Percentiles rank a stretch among this genome's conserved stretches.
These are phyloP conservation scores for Eleginops maclovinus DNA, from an alignment of 2,113 vertebrate genomes.

Conservation along the genomic window DNA sequence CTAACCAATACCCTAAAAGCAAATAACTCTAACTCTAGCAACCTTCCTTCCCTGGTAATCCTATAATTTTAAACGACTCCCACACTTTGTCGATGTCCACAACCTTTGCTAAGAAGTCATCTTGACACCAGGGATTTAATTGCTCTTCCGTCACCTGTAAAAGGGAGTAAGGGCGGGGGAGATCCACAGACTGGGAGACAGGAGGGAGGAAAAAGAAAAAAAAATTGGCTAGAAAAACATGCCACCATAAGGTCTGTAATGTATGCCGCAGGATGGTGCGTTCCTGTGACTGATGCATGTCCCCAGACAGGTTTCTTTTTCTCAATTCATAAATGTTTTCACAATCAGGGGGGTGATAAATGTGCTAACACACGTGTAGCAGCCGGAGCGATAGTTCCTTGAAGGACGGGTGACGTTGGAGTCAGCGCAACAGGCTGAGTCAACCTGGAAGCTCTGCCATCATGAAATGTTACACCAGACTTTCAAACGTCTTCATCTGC, in stretches of 20 bases:
- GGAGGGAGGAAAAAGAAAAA: not conserved
- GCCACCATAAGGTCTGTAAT: conserved; percentile 63
- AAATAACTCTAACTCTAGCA: too few relatives aligned
- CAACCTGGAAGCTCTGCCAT: conserved; percentile 23
- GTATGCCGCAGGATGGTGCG: conserved; percentile 52
- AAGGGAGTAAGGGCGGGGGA: not conserved
- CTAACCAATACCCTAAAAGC: too few relatives aligned
- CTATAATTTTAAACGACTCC: conserved; percentile 45
- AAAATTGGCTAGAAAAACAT: conserved; percentile 42
- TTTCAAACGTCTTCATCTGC: not conserved
- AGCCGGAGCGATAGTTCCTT: conserved; percentile 47
- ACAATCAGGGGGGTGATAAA: conserved; percentile 59
- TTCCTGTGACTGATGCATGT: conserved; percentile 65
- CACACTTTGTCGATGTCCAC: conserved; percentile 25
- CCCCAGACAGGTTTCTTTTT: conserved; percentile 42
- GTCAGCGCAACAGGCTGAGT: conserved; percentile 50
- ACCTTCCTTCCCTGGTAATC: too few relatives aligned
- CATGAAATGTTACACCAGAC: not conserved
- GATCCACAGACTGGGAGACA: conserved; percentile 33
- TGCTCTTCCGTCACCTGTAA: conserved; percentile 46
- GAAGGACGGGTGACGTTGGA: conserved; percentile 38
- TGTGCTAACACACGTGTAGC: conserved; percentile 47
- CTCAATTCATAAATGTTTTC: conserved; percentile 73
- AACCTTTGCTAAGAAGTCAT: conserved; percentile 39
- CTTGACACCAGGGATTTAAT: conserved; percentile 40